Conservation (phyloP, 2,113 vertebrate species). For the Periophthalmodon schlosseri region DNA sequence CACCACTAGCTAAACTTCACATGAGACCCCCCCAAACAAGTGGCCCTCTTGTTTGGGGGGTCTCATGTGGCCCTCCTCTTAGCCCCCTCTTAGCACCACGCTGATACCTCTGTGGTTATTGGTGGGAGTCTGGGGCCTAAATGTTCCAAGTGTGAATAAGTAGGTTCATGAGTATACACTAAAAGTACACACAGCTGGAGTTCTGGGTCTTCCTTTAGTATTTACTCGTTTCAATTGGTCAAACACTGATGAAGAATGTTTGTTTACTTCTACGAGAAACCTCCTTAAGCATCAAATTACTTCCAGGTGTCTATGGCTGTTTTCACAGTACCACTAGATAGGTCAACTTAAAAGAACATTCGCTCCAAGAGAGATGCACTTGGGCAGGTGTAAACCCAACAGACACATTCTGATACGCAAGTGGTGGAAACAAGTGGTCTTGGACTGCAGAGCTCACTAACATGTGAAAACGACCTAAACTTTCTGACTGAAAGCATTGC, state of each 20-base stretch:
- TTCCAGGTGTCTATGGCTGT: background rate
- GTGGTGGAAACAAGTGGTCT: too few species aligned
- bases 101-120: constrained; percentile 48
- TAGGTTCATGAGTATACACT: background rate
- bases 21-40: constrained; percentile 56
- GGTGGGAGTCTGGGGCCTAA: background rate
- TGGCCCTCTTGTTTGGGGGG: too few species aligned
- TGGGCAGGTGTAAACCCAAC: too few species aligned
- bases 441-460: too few species aligned
- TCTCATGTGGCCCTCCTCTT: background rate
- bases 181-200: constrained; percentile 3
- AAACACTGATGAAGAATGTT: constrained; percentile 4
- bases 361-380: too few species aligned
- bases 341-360: too few species aligned
- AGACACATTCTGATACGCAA: too few species aligned
- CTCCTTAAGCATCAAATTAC: background rate
- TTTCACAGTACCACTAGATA: too few species aligned
- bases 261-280: background rate
- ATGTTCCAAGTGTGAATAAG: background rate
- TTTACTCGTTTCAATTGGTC: constrained; percentile 1
- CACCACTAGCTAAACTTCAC: constrained; percentile 42
- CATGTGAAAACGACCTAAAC: background rate
- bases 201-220: background rate
- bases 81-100: constrained; percentile 42
- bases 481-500: background rate